phyloP scores from a whole-genome alignment of 2,888 invertebrate genomes.

The Perdita meconis region DNA sequence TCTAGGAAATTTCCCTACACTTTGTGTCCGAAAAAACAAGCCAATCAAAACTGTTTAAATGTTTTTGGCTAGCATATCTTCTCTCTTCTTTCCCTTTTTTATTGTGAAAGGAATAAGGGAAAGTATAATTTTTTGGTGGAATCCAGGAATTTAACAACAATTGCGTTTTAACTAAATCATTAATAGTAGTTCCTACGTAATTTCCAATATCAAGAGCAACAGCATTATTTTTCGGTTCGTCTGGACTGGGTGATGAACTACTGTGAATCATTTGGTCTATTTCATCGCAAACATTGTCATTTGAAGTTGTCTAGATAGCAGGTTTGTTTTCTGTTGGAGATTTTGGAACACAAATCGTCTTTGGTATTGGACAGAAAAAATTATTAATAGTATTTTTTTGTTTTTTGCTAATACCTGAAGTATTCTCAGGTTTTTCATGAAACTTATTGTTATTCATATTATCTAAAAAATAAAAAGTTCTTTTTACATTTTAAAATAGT shows the following conservation, averaged over 20 bases:
- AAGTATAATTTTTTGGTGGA: conserved; percentile 7
- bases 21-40: background rate
- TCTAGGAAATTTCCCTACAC: too few species aligned
- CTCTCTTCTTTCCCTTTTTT: background rate
- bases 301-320: too few species aligned
- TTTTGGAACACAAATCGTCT: too few species aligned
- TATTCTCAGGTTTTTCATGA: background rate
- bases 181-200: background rate
- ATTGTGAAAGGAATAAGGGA: background rate
- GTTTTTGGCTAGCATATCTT: background rate
- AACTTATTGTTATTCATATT: background rate
- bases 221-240: too few species aligned
- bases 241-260: too few species aligned
- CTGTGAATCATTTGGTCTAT: too few species aligned
- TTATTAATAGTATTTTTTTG: background rate
- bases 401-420: background rate
- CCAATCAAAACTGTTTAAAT: background rate
- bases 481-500: background rate
- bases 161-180: conserved; percentile 2
- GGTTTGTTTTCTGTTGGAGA: too few species aligned
- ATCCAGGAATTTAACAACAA: background rate
- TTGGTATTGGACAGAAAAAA: background rate
- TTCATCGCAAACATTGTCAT: too few species aligned
- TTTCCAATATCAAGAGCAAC: too few species aligned
- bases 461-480: background rate